Evolutionary conservation across 2,888 invertebrate genomes (phyloP).

Genomic region (Microplitis deprimator): DNA sequence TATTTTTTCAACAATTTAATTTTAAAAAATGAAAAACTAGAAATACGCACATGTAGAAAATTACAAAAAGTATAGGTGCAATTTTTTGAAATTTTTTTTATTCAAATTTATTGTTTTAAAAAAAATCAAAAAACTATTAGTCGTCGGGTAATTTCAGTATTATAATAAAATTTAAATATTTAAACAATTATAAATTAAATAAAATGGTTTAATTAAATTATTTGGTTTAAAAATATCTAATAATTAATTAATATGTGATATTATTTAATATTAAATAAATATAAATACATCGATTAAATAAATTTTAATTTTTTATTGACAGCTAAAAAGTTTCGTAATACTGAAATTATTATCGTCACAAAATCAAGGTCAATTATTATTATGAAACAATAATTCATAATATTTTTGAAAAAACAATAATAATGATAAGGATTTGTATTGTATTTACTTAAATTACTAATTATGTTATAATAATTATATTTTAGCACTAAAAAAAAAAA

Average conservation of each 20-base stretch:
- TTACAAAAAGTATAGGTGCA: too few species aligned
- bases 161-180: too few species aligned
- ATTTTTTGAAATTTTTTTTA: too few species aligned
- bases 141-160: too few species aligned
- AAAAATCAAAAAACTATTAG: too few species aligned
- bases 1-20: too few species aligned
- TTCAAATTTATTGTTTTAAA: too few species aligned
- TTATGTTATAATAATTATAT: neutral
- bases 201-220: too few species aligned
- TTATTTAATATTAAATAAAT: neutral
- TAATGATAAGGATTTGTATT: neutral
- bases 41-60: too few species aligned
- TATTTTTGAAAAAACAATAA: neutral
- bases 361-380: slow-evolving; percentile 56
- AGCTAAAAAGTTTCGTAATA: neutral
- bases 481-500: slow-evolving; percentile 4
- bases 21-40: too few species aligned
- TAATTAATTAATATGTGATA: neutral
- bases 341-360: slow-evolving; percentile 46
- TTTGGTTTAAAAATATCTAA: neutral
- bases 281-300: neutral
- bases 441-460: neutral
- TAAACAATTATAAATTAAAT: too few species aligned
- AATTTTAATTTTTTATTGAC: neutral
- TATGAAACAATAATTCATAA: slow-evolving; percentile 49